Evolutionary conservation across 2,888 invertebrate genomes (phyloP), one percentile per base, ranked within the genome.

Genomic region (Leptinotarsa haldemani): DNA sequence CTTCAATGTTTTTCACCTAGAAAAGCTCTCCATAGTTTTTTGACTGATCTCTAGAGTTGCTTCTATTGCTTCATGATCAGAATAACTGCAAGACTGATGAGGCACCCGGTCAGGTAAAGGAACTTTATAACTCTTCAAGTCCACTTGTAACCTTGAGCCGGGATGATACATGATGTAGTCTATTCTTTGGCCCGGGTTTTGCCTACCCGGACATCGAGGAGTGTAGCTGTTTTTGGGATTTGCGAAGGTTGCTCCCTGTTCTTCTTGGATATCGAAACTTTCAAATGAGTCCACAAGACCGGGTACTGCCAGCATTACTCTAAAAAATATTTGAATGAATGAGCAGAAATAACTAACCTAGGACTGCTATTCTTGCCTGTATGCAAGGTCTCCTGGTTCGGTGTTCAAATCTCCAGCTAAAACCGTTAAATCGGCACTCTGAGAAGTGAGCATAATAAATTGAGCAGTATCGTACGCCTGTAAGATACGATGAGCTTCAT

Each of bases 391-490:
- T 40, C 92, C 92, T 1, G 98, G 96, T 82, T 95, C 95, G 16
- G 97, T 92, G 86, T 99, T 99, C 68, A 99, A 91, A 89, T 99
- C 99, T 2, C 99, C 99, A 25, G 95, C 97, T 72, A 98, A 89
- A 80, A 99, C 92, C 69, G 94, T 93, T 30, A 97, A 88, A 87
- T 98, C 97, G 1, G 94, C 93, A 72, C 91, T 90, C 15, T 90
- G 90, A 63, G 93, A 92, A 0, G 97, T 98, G 82, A 96, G 90
- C 82, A 94, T 93, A 73, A 99, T 94, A 87, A 99, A 97, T 89
- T 98, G 97, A 75, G 97, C 96, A 71, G 97, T 94, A 83, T 99
- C 97, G 85, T 95, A 96, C 1, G 98, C 96, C 89, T 99, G 99
- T 69, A 96, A 90, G 9, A 97, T 92, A 81, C 99, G 90, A 87